Percentiles rank a stretch among this genome's conserved stretches.
phyloP scores from a whole-genome alignment of 2,113 vertebrate species.

The Xenus cinereus region DNA sequence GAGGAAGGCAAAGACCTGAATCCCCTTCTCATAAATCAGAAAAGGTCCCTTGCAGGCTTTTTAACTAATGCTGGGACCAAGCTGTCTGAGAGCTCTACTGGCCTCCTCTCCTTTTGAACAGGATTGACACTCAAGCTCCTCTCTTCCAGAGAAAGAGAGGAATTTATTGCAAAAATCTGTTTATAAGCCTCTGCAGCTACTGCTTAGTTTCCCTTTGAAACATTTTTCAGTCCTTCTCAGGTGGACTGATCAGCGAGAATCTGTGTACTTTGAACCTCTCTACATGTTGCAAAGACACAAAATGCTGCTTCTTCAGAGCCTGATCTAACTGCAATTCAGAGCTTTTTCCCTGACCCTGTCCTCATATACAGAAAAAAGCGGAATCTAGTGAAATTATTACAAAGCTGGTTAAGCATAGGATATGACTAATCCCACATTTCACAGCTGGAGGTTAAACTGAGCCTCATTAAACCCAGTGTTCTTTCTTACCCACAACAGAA shows the following conservation, averaged over 20 bases:
- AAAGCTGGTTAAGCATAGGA: constrained; percentile 51
- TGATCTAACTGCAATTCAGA: not conserved
- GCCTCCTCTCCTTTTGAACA: not conserved
- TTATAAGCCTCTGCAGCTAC: not conserved
- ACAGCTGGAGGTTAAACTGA: constrained; percentile 66
- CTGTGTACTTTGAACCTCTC: not conserved
- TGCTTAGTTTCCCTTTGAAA: not conserved
- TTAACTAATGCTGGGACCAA: not conserved
- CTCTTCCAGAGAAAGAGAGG: not conserved
- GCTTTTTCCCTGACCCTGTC: not conserved
- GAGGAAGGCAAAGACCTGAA: not conserved
- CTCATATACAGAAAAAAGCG: not conserved
- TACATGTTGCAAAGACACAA: not conserved
- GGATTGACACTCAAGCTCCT: not conserved
- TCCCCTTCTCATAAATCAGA: not conserved
- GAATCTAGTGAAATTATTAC: constrained; percentile 35
- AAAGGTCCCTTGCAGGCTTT: not conserved
- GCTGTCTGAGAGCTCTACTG: not conserved
- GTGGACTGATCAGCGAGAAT: not conserved
- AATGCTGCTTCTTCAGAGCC: not conserved
- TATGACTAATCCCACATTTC: constrained; percentile 56
- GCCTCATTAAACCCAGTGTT: constrained; percentile 58
- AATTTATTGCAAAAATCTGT: not conserved
- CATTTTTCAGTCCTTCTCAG: not conserved
- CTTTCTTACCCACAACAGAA: constrained; percentile 38